Evolutionary conservation across 2,888 invertebrate species (phyloP), one percentile per base, ranked within the genome.

Genomic region (Mythimna vitellina): DNA sequence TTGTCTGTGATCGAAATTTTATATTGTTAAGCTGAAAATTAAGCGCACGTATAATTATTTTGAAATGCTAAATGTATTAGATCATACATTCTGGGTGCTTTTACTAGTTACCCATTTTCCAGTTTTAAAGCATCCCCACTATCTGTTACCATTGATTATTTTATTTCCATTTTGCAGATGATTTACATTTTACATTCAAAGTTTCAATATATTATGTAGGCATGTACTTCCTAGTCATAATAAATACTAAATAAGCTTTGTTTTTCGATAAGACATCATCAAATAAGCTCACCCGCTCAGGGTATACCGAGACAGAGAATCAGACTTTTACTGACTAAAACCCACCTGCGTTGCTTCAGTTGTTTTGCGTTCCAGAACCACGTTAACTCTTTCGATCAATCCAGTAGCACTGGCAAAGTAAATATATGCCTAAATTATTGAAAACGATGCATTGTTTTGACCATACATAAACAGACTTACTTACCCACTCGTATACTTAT

Each of bases 1-100:
- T 94, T 95, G 93, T 95, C 95, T 96, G 96, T 96, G 96, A 96
- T 96, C 94, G 89, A 95, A 95, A 94, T 94, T 93, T 93, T 94
- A 93, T 95, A 95, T 95, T 92, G 91, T 93, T 96, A 95, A 94
- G 95, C 95, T 93, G 93, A 91, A 91, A 89, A 86, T 91, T 83
- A 92, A 93, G 89, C 92, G 92, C 93, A 92, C 92, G 89, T 87
- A 85, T 86, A 75, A 87, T 86, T 86, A 82, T 88, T 89, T 89
- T 84, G 73, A 76, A 82, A 87, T 81, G 82, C 85, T 88, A 82
- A 84, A 76, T 82, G 83, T 87, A 84, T 86, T 87, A 82, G 87
- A 87, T 74, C 88, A 88, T 91, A 90, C 89, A 91, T 90, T 92
- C 91, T 90, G 90, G 89, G 85, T 83, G 82, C 85, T 84, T 67